Conservation (phyloP, 2,888 invertebrate species). For the Caenorhabditis parvicauda region DNA sequence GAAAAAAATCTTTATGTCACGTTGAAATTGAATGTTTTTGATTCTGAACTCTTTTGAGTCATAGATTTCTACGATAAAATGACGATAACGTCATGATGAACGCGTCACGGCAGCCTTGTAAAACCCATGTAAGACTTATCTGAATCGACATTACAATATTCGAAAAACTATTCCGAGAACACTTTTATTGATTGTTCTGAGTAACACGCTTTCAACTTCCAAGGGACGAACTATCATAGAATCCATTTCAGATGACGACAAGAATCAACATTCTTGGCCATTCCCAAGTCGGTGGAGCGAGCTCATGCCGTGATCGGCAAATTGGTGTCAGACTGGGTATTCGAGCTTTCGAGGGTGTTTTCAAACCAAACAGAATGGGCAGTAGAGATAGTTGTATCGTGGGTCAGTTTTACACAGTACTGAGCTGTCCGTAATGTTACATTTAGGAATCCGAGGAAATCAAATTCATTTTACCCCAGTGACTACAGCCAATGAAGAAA, state of each 20-base stretch:
- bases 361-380: slow-evolving; percentile 22
- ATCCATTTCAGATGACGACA: slow-evolving; percentile 82
- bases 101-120: no score
- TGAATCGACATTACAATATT: no score
- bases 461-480: slow-evolving; percentile 23
- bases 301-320: slow-evolving; percentile 94
- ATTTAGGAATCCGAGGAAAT: slow-evolving; percentile 14
- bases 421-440: not conserved
- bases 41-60: no score
- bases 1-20: no score
- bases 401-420: not conserved
- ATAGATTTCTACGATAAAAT: no score
- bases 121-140: no score
- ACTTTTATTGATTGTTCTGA: no score
- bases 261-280: slow-evolving; percentile 95
- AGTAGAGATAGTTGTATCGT: slow-evolving; percentile 24
- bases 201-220: no score
- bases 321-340: slow-evolving; percentile 97
- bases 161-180: no score
- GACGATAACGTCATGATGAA: no score
- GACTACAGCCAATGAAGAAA: slow-evolving; percentile 13
- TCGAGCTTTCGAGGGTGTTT: slow-evolving; percentile 75
- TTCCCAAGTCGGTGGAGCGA: slow-evolving; percentile 93
- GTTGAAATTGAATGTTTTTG: no score
- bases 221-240: no score